Conservation (phyloP, 2,888 invertebrate species). For the Cyclophora albipunctata region DNA sequence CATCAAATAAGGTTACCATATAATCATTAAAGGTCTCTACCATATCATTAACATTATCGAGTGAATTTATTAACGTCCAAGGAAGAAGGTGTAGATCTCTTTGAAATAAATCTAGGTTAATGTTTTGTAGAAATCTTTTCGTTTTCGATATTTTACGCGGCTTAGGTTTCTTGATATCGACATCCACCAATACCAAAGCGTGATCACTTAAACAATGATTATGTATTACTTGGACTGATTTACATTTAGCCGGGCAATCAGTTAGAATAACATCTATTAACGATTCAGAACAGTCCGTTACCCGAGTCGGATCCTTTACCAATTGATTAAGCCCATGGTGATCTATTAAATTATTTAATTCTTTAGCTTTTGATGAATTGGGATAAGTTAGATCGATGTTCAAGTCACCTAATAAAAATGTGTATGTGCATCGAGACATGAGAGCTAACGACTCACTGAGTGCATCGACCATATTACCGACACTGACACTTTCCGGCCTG, state of each 20-base stretch:
- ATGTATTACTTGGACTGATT: background rate
- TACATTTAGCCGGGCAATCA: slow-evolving; percentile 1
- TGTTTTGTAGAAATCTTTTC: too few relatives aligned
- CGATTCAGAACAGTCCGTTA: slow-evolving; percentile 5
- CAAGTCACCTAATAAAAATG: slow-evolving; percentile 9
- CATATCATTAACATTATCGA: background rate
- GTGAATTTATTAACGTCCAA: too few relatives aligned
- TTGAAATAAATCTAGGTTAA: too few relatives aligned
- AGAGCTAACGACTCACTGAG: slow-evolving; percentile 11
- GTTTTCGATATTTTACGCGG: too few relatives aligned
- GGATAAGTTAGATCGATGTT: slow-evolving; percentile 8
- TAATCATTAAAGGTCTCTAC: background rate
- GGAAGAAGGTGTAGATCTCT: too few relatives aligned
- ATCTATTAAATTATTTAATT: background rate
- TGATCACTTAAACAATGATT: too few relatives aligned
- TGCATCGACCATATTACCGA: slow-evolving; percentile 8
- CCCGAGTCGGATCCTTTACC: slow-evolving; percentile 7
- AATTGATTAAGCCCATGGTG: background rate
- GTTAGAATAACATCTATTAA: slow-evolving; percentile 12
- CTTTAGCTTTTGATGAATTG: background rate
- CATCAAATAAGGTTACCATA: background rate
- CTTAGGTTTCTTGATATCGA: too few relatives aligned
- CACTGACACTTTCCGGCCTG: slow-evolving; percentile 10
- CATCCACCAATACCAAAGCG: too few relatives aligned
- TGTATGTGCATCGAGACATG: slow-evolving; percentile 7